Evolutionary conservation across 2,888 invertebrate species (phyloP).

Genomic region (Meghimatium bilineatum): DNA sequence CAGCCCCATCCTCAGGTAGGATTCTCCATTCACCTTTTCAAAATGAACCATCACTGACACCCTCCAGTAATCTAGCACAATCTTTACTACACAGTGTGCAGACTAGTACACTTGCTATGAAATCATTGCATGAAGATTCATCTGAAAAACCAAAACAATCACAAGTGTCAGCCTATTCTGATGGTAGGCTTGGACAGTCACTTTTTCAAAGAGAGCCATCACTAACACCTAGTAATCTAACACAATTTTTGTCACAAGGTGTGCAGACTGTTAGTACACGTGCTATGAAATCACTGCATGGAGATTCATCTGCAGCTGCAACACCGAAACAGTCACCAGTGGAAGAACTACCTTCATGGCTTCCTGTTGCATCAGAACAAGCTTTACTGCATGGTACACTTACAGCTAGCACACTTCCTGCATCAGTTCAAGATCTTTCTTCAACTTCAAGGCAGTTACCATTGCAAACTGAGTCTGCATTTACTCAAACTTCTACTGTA

Average conservation of each 20-base stretch:
- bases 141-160: too few species aligned
- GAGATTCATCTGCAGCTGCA: background rate
- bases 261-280: background rate
- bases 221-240: too few species aligned
- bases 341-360: background rate
- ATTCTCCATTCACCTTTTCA: too few species aligned
- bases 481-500: too few species aligned
- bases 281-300: background rate
- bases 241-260: background rate
- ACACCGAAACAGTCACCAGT: background rate
- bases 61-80: too few species aligned
- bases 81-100: too few species aligned
- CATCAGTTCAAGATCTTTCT: background rate
- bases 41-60: too few species aligned
- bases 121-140: too few species aligned
- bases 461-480: background rate
- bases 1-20: too few species aligned
- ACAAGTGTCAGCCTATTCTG: too few species aligned
- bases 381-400: background rate
- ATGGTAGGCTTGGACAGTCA: background rate
- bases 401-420: background rate
- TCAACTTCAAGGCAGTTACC: background rate
- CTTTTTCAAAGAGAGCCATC: background rate
- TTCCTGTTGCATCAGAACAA: background rate
- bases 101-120: too few species aligned